Evolutionary conservation across 2,797 vertebrate genomes (phyloP).

Genomic region (Lithobates pipiens): DNA sequence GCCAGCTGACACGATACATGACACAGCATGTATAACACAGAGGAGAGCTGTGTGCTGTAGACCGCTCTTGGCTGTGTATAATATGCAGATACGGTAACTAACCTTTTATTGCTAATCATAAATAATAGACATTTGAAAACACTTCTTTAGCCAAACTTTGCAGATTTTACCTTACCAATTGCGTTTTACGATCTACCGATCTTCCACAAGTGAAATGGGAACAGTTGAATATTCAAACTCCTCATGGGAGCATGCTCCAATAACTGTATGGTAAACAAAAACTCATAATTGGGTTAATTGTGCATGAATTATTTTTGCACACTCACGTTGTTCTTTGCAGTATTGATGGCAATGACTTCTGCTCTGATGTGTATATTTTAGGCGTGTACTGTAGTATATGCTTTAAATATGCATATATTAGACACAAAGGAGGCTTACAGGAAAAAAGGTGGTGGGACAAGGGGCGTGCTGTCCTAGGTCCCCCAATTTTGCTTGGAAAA

Average conservation of each 20-base stretch:
- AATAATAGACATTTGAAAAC: conserved; percentile 9
- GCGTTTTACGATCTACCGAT: not conserved
- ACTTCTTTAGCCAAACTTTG: not conserved
- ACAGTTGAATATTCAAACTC: not conserved
- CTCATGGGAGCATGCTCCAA: not conserved
- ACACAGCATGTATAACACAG: not conserved
- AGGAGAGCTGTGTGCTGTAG: not conserved
- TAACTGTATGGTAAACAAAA: not conserved
- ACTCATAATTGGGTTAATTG: not conserved
- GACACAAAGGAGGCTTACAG: not conserved
- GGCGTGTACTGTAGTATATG: not conserved
- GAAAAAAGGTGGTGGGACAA: not conserved
- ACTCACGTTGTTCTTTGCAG: not conserved
- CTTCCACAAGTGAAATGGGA: not conserved
- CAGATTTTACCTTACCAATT: not conserved
- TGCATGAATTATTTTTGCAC: not conserved
- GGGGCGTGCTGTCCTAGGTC: too few relatives aligned
- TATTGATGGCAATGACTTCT: not conserved
- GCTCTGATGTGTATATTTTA: not conserved
- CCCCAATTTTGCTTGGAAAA: too few relatives aligned
- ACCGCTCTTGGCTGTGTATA: not conserved
- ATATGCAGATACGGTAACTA: not conserved
- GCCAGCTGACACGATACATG: conserved; percentile 22
- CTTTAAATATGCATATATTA: not conserved
- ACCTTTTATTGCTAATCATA: not conserved